Evolutionary conservation across 1,140 invertebrate species (phyloP), one percentile per base, ranked within the genome.

Genomic region (Bombus terrestris): DNA sequence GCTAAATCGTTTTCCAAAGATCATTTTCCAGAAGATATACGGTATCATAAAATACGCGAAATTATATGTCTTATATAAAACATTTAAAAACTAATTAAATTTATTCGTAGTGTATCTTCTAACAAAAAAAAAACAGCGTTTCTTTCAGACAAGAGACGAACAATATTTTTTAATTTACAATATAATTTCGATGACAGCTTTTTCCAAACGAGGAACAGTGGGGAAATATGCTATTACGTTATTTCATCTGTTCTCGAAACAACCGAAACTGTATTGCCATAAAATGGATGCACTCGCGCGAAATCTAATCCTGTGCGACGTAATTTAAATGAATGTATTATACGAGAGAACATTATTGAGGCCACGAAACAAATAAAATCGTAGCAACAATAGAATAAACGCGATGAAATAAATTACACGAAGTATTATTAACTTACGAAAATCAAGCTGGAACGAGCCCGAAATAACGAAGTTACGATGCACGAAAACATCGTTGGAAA

Each of bases 311-410:
- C 69, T n/a, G 12, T 2, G 37, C n/a, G 69, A 81, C 80, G n/a
- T 81, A 73, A 81, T 81, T 81, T 81, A 81, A 81, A 81, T 53
- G 80, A 81, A 71, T 69, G 37, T 43, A 73, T 62, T 81, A 81
- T 43, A 41, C 47, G 37, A 28, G 8, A 3, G n/a, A 37, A 28
- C 53, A 59, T 81, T 81, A 81, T 81, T 69, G 39, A 43, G 53
- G 28, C n/a, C 47, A 28, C 25, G 53, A 15, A 18, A 59, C 69
- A 59, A 81, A 72, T 72, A 81, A 69, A 81, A 71, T 81, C n/a
- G 68, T 12, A 37, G 47, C n/a, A 25, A 28, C 28, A 28, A 41
- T 53, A n/a, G 18, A 39, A 81, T 53, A 53, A 22, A 25, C n/a
- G 32, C 53, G 53, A 25, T 22, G 47, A 73, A 81, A 72, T 53